Evolutionary conservation across 2,797 vertebrate genomes (phyloP).

Genomic region (Myotis findleyi): DNA sequence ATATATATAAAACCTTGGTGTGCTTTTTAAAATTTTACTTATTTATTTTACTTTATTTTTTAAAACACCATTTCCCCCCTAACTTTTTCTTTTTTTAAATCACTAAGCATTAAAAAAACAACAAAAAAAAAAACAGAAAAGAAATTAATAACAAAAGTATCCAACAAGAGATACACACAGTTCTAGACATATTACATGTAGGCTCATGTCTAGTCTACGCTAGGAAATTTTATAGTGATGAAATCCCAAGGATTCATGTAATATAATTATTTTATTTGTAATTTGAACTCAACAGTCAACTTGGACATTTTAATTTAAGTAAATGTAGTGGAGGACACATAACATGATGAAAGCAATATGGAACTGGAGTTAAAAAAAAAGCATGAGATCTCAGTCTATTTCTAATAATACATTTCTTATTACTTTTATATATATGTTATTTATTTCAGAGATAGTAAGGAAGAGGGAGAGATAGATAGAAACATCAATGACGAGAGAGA

Average conservation of each 20-base stretch:
- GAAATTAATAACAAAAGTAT: not conserved
- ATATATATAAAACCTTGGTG: not conserved
- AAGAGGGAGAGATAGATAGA: too few relatives aligned
- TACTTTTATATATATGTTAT: not conserved
- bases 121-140: slow-evolving; percentile 21
- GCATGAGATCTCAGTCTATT: not conserved
- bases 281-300: slow-evolving; percentile 1
- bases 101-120: not conserved
- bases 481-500: too few relatives aligned
- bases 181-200: not conserved
- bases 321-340: not conserved
- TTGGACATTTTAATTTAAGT: not conserved
- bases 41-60: too few relatives aligned
- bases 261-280: not conserved
- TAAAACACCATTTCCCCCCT: too few relatives aligned
- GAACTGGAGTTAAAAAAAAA: not conserved
- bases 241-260: slow-evolving; percentile 18
- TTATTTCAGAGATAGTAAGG: too few relatives aligned
- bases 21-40: not conserved
- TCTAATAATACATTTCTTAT: not conserved
- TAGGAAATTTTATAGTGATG: not conserved
- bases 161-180: not conserved
- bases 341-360: not conserved
- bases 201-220: not conserved
- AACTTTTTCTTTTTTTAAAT: not conserved